These are phyloP conservation scores for Drosophila leontia DNA, from an alignment of 1,140 invertebrate genomes.

Conservation along the genomic window DNA sequence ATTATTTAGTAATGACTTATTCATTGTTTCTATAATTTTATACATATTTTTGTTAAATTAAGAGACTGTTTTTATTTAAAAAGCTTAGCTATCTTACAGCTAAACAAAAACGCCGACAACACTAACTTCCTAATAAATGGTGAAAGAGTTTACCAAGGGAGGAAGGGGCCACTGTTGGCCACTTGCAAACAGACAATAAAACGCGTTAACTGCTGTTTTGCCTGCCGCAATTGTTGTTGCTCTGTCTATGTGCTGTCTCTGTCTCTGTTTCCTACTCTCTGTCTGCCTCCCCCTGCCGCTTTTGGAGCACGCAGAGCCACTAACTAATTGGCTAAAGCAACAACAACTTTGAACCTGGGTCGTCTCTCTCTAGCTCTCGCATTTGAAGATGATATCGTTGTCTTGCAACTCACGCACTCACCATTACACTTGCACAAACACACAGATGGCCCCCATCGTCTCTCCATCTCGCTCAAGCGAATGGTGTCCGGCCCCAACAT, in stretches of 20 bases:
- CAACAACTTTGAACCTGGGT: conserved; percentile 35
- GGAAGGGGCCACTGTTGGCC: conserved; percentile 12
- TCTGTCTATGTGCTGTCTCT: conserved; percentile 23
- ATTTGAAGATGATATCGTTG: conserved; percentile 58
- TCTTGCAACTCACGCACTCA: conserved; percentile 58
- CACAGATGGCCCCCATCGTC: conserved; percentile 18
- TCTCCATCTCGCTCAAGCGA: conserved; percentile 18
- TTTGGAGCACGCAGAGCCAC: conserved; percentile 52
- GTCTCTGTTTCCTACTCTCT: neutral
- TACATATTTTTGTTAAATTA: no score
- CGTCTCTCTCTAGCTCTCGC: conserved; percentile 19
- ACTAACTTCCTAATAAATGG: conserved; percentile 16
- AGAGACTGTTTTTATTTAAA: neutral
- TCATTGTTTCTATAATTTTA: no score
- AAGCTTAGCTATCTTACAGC: neutral
- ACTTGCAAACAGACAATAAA: conserved; percentile 78
- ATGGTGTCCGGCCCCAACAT: conserved; percentile 7
- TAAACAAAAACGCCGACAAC: neutral
- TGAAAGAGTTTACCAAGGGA: neutral
- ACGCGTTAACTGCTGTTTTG: conserved; percentile 78
- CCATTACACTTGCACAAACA: conserved; percentile 20
- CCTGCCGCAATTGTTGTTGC: conserved; percentile 61
- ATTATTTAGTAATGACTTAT: no score
- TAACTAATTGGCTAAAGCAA: conserved; percentile 55
- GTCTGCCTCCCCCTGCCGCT: neutral